Conservation (phyloP, 2,113 vertebrate species). For the Actenoides hombroni region DNA sequence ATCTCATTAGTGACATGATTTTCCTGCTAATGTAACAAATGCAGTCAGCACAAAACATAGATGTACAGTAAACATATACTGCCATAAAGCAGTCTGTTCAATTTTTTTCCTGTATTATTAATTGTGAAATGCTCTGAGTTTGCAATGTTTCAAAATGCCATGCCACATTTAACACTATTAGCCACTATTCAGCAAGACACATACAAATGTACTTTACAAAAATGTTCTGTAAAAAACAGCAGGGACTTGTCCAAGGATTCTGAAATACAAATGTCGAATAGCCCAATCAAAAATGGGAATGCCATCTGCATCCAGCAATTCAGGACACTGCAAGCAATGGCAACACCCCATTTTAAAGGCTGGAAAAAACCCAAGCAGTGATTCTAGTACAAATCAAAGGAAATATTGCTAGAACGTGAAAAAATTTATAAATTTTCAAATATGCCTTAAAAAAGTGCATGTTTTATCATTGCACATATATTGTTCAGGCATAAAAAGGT, state of each 20-base stretch:
- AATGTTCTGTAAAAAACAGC: background rate
- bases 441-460: background rate
- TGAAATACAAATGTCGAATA: background rate
- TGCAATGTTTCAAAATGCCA: background rate
- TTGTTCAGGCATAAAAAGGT: background rate
- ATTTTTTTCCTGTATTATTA: background rate
- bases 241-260: background rate
- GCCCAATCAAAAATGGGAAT: background rate
- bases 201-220: background rate
- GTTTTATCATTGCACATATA: background rate
- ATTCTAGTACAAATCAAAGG: background rate
- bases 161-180: background rate
- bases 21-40: background rate
- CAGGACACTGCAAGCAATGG: background rate
- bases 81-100: background rate
- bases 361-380: background rate
- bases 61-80: background rate
- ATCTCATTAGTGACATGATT: background rate
- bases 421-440: background rate
- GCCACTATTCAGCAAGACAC: background rate
- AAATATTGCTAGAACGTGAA: background rate
- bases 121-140: background rate
- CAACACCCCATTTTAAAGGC: background rate
- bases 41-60: background rate
- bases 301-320: background rate